Percentiles rank a stretch among this genome's conserved stretches.
These are phyloP conservation scores for Syrmaticus mikado DNA, from an alignment of 2,113 vertebrate species.

Conservation along the genomic window DNA sequence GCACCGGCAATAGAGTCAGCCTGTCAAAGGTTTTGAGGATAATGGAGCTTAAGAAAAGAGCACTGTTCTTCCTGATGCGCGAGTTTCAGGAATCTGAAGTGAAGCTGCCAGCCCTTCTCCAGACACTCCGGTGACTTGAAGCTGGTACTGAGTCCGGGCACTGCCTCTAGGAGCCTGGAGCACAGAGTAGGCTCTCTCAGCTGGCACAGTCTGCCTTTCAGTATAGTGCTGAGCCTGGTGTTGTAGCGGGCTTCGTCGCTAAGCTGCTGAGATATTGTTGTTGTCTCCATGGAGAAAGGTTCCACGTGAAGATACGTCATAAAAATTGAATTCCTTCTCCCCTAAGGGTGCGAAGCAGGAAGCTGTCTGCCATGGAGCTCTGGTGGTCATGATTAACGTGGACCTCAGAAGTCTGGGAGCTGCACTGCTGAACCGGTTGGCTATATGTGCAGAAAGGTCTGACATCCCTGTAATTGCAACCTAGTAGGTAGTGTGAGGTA, in stretches of 20 bases:
- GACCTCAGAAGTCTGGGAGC: not conserved
- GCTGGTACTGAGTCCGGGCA: not conserved
- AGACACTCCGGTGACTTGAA: not conserved
- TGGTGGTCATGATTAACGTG: not conserved
- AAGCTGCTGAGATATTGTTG: not conserved
- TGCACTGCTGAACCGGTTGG: fast-evolving
- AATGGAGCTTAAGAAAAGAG: not conserved
- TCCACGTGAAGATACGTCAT: not conserved
- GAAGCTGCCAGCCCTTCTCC: not conserved
- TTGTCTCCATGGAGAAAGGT: not conserved
- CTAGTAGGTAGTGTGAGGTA: not conserved
- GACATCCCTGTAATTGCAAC: not conserved
- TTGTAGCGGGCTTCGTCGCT: not conserved
- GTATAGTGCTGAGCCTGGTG: not conserved
- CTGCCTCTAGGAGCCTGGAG: not conserved
- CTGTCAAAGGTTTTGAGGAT: not conserved
- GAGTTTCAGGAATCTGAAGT: not conserved
- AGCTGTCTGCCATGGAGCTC: not conserved
- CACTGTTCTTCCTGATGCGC: not conserved
- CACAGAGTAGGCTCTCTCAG: not conserved
- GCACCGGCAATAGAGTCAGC: not conserved
- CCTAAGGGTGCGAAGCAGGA: not conserved
- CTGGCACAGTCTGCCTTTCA: not conserved
- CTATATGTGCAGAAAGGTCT: not conserved
- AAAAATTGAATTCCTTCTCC: not conserved